phyloP scores from a whole-genome alignment of 2,113 vertebrate species.

The Vicugna pacos region DNA sequence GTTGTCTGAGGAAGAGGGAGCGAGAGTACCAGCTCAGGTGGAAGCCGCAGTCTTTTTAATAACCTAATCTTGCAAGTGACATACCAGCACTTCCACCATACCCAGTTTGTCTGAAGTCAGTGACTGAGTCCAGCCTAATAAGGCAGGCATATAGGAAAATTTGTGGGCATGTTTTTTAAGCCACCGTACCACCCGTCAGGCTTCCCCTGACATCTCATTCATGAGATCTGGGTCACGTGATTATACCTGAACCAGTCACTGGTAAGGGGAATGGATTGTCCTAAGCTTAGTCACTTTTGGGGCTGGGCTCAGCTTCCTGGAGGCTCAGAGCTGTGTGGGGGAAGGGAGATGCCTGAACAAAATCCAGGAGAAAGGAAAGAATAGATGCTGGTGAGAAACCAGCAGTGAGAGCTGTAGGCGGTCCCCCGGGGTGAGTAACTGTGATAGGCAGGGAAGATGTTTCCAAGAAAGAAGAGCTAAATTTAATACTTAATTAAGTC shows the following conservation, averaged over 20 bases:
- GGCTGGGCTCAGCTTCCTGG: not conserved
- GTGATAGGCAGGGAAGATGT: not conserved
- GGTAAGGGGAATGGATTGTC: not conserved
- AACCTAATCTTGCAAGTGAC: not conserved
- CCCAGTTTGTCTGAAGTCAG: not conserved
- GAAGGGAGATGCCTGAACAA: not conserved
- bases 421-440: not conserved
- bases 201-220: not conserved
- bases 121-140: not conserved
- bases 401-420: not conserved
- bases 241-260: not conserved
- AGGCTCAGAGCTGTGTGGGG: not conserved
- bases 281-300: not conserved
- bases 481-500: not conserved
- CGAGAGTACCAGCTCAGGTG: not conserved
- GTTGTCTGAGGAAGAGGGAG: not conserved
- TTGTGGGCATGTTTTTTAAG: not conserved
- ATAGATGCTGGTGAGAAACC: not conserved
- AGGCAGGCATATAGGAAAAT: not conserved
- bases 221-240: not conserved
- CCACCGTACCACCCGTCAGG: not conserved
- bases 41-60: not conserved
- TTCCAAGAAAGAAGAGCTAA: conserved; percentile 2
- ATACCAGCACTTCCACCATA: not conserved
- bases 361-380: not conserved